phyloP scores from a whole-genome alignment of 2,797 vertebrate species.

The Lindbergichthys nudifrons region DNA sequence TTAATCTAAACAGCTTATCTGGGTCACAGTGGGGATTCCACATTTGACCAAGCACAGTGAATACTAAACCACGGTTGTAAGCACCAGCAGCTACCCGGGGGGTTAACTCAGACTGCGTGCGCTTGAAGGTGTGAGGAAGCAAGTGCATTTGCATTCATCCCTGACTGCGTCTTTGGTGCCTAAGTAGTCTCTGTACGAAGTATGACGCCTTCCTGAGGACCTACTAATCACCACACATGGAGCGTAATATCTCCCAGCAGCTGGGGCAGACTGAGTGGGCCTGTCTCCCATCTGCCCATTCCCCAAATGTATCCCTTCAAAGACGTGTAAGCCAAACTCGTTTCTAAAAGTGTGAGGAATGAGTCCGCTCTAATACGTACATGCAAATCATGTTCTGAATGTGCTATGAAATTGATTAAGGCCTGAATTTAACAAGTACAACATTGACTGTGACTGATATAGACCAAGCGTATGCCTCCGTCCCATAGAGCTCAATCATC shows the following conservation, averaged over 20 bases:
- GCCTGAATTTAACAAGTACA: background rate
- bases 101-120: conserved; percentile 13
- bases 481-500: background rate
- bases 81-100: conserved; percentile 34
- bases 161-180: conserved; percentile 28
- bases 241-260: conserved; percentile 64
- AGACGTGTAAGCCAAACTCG: conserved; percentile 21
- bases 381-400: conserved; percentile 30
- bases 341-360: conserved; percentile 44
- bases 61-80: conserved; percentile 28
- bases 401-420: background rate
- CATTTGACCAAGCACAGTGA: conserved; percentile 49
- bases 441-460: conserved; percentile 6
- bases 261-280: conserved; percentile 66
- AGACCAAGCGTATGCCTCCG: background rate
- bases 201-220: conserved; percentile 43
- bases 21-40: conserved; percentile 48
- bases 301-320: conserved; percentile 19
- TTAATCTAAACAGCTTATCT: conserved; percentile 54
- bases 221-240: conserved; percentile 70
- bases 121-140: conserved; percentile 12
- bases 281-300: conserved; percentile 72
- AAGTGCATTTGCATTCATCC: conserved; percentile 41
- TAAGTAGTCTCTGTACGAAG: conserved; percentile 27
- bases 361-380: conserved; percentile 19